Base-by-base conservation (phyloP, 2,888 invertebrate species). In the Papilio protenor region DNA sequence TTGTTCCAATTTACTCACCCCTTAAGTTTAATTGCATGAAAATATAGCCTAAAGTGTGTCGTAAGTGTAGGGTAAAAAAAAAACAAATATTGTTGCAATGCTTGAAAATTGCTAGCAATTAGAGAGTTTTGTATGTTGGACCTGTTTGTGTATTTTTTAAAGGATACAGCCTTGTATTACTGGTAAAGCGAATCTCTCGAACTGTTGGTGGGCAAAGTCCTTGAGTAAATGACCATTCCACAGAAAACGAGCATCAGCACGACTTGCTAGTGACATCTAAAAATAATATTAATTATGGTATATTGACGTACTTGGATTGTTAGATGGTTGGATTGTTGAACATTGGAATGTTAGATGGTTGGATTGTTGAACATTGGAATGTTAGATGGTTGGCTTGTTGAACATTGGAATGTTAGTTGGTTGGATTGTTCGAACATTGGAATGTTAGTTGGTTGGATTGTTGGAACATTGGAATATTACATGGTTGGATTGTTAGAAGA, bases 111-210 rank as follows among this genome's bases (percentile, higher is more conserved):
- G 40, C 40, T 40, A 40, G 40, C 40, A 40, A 40, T 40, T 40
- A 40, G 40, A 8, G 40, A 40, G 8, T 40, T 40, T 8, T 40
- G 40, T 40, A 40, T 40, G 8, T 40, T 8, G 40, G 40, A 40
- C n/a, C 33, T 66, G 23, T 18, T 33, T 52, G 33, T 75, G 40
- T 27, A 21, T 45, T 11, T 75, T 33, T 72, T 72, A 92, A 95
- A 95, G 96, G 96, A 96, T 96, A 97, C 97, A 99, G 81, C 99
- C 99, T 90, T 98, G 97, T 84, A 99, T 96, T 76, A 99, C 89
- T 0, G 99, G 99, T 81, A 99, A 95, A 80, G 97, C 97, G 93
- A 98, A 99, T 84, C 96, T 96, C 73, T 96, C 95, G 87, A 97
- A 96, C 87, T 97, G 97, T 8, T 96, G 95, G 82, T 97, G 96